Base-by-base conservation (phyloP, 2,888 invertebrate species). In the Agonopterix arenella region DNA sequence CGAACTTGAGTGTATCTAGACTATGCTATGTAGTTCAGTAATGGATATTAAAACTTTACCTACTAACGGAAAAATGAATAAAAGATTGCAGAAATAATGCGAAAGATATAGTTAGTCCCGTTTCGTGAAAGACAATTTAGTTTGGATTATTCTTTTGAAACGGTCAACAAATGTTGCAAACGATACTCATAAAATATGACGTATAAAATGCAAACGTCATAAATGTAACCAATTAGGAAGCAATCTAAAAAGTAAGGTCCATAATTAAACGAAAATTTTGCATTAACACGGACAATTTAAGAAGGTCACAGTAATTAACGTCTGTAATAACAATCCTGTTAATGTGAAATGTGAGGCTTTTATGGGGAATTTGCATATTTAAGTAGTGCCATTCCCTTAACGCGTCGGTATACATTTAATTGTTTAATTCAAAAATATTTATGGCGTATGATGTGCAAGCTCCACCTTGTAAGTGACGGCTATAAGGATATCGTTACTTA, bases 301-400 rank as follows among this genome's bases (percentile, higher is more conserved):
- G 77, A 80, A 83, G 83, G 83, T 82, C 77, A 70, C 56, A 70
- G 76, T 80, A 83, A 84, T 85, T 85, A 85, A 83, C 74, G 73
- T 75, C 69, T 59, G 70, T 68, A 79, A 79, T 78, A 79, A 78
- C 73, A 74, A 76, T 75, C 66, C 67, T 61, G 70, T 69, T 75
- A 75, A 78, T 71, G 76, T 69, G 64, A 66, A 66, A 70, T 68
- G 67, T 67, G 67, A 70, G 69, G 67, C 66, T 58, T 76, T 76
- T 76, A 76, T 65, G 70, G 53, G 57, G 64, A 65, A 74, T 78
- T 76, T 73, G 73, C 77, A 76, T 79, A 65, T 61, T 58, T 67
- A 68, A 62, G 63, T 59, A 11, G 8, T 43, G 11, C 4, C 11
- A 13, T 43, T 43, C 10, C 11, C 11, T 43, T 43, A 43, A 71